These are phyloP conservation scores for Brachyhypopomus occidentalis DNA, from an alignment of 2,113 vertebrate genomes.

Conservation along the genomic window DNA sequence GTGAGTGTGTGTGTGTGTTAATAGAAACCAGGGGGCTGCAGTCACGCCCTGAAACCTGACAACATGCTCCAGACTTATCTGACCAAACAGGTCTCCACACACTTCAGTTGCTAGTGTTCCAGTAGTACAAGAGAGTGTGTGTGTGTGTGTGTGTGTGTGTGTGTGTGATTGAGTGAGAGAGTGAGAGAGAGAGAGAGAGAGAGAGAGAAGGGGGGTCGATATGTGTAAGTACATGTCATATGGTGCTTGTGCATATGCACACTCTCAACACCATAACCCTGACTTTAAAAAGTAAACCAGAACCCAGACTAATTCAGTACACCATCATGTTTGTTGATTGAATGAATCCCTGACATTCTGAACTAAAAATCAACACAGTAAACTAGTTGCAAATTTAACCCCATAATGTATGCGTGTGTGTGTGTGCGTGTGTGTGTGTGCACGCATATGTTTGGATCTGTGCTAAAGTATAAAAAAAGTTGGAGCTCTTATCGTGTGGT, in stretches of 20 bases:
- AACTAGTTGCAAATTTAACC: too few species aligned
- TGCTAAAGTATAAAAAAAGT: slow-evolving; percentile 55
- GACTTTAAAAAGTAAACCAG: too few species aligned
- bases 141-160: background rate
- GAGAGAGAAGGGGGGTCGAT: too few species aligned
- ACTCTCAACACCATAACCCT: too few species aligned
- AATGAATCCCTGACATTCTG: too few species aligned
- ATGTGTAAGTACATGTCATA: too few species aligned
- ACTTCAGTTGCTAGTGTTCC: background rate
- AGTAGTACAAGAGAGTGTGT: too few species aligned
- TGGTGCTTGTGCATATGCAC: too few species aligned
- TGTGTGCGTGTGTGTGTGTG: slow-evolving; percentile 43
- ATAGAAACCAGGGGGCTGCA: slow-evolving; percentile 25
- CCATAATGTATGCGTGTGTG: background rate
- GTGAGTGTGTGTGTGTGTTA: slow-evolving; percentile 15
- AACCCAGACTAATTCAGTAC: too few species aligned
- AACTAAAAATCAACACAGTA: too few species aligned
- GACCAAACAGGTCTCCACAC: slow-evolving; percentile 43
- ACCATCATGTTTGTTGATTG: too few species aligned
- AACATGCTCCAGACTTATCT: slow-evolving; percentile 36
- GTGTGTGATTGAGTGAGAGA: slow-evolving; percentile 58
- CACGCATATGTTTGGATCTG: slow-evolving; percentile 55
- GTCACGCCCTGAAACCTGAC: slow-evolving; percentile 35
- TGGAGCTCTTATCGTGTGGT: slow-evolving; percentile 29
- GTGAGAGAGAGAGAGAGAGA: background rate